Percentiles rank a stretch among this genome's conserved stretches.
Conservation (phyloP, 2,113 vertebrate species). For the Myiozetetes cayanensis region DNA sequence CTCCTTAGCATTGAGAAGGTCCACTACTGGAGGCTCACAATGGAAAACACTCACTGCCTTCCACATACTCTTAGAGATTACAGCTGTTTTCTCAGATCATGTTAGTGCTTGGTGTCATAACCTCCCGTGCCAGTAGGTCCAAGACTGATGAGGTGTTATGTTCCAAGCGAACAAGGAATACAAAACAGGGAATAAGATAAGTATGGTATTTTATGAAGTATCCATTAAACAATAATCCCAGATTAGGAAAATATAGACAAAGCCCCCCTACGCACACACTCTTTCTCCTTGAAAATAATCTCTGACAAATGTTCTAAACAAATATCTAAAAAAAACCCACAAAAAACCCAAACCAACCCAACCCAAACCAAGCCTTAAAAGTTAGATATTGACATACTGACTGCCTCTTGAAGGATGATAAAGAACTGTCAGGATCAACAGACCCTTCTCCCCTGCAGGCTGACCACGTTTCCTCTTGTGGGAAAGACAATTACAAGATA, state of each 20-base stretch:
- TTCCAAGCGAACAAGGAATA: not conserved
- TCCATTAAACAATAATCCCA: not conserved
- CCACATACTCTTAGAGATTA: not conserved
- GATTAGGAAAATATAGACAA: not conserved
- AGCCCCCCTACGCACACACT: not conserved
- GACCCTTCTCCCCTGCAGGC: not conserved
- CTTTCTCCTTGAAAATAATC: not conserved
- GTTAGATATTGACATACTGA: not conserved
- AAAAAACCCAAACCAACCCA: too few relatives aligned
- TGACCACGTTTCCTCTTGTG: not conserved
- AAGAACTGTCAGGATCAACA: not conserved
- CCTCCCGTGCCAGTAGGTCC: not conserved
- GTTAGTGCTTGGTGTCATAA: not conserved
- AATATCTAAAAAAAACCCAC: not conserved
- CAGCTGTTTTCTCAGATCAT: not conserved
- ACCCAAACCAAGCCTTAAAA: not conserved
- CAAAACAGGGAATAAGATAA: not conserved
- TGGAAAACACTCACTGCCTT: not conserved
- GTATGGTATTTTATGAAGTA: not conserved
- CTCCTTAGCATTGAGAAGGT: not conserved
- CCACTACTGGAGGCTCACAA: not conserved
- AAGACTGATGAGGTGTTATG: not conserved
- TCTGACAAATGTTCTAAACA: not conserved
- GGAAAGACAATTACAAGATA: not conserved
- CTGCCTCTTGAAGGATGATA: not conserved